phyloP scores from a whole-genome alignment of 2,113 vertebrate species.

The Gadus chalcogrammus region DNA sequence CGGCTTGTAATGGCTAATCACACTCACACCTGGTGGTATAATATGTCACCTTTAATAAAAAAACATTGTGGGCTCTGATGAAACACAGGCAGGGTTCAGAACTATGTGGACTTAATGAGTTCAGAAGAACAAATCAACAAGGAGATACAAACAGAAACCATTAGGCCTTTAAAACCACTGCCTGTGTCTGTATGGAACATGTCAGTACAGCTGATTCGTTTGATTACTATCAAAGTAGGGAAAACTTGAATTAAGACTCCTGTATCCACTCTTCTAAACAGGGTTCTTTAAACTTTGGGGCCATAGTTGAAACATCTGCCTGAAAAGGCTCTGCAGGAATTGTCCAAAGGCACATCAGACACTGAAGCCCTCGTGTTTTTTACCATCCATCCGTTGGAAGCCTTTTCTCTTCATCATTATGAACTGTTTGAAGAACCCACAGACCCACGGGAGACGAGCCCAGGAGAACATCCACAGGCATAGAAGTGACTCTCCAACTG shows the following conservation, averaged over 20 bases:
- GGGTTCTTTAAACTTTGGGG: background rate
- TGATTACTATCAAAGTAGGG: conserved; percentile 21
- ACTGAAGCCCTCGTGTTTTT: conserved; percentile 30
- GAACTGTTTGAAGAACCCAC: conserved; percentile 18
- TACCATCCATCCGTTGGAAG: conserved; percentile 20
- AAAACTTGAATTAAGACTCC: background rate
- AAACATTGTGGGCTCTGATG: background rate
- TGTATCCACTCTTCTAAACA: conserved; percentile 2
- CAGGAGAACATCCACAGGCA: background rate
- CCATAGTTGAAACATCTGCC: background rate
- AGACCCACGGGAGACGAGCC: background rate
- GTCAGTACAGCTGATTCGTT: conserved; percentile 22
- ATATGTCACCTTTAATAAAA: background rate
- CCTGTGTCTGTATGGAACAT: conserved; percentile 42
- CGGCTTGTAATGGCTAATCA: too few species aligned
- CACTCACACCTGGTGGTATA: too few species aligned
- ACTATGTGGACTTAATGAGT: conserved; percentile 26
- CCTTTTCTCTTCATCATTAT: conserved; percentile 36
- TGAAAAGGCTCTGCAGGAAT: conserved; percentile 19
- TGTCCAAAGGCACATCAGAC: conserved; percentile 62
- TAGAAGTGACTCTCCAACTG: background rate
- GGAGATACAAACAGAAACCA: conserved; percentile 1
- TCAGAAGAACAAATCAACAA: conserved; percentile 38
- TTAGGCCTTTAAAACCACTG: conserved; percentile 38
- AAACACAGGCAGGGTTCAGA: conserved; percentile 7